phyloP scores from a whole-genome alignment of 2,113 vertebrate genomes.

The Pterocles orientalis region DNA sequence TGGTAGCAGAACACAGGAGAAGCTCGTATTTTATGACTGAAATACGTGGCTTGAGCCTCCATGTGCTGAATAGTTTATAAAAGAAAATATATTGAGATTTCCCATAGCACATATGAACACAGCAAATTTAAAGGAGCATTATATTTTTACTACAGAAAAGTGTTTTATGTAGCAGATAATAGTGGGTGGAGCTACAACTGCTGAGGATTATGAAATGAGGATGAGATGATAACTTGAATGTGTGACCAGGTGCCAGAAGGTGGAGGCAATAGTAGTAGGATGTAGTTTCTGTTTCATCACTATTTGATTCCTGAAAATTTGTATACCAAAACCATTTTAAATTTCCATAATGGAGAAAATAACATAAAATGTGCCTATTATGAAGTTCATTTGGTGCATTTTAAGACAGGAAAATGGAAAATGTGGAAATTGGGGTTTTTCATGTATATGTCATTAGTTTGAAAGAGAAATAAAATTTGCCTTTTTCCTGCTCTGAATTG shows the following conservation, averaged over 20 bases:
- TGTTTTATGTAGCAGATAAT: not conserved
- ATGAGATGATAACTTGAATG: not conserved
- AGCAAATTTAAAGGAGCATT: not conserved
- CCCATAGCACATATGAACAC: not conserved
- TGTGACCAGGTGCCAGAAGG: not conserved
- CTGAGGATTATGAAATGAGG: not conserved
- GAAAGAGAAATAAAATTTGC: not conserved
- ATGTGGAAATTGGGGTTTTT: not conserved
- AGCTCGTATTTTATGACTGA: not conserved
- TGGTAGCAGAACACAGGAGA: not conserved
- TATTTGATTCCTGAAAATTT: not conserved
- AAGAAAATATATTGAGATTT: not conserved
- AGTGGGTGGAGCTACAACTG: not conserved
- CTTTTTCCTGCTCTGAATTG: not conserved
- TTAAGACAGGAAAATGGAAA: not conserved
- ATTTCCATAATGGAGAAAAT: not conserved
- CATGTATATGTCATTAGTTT: not conserved
- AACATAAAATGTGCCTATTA: not conserved
- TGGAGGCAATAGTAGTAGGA: not conserved
- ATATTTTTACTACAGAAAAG: not conserved
- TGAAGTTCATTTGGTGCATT: not conserved
- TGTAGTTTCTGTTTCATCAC: not conserved
- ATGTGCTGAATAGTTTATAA: not conserved
- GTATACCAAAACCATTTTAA: not conserved
- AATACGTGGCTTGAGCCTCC: not conserved